Conservation (phyloP, 1,140 invertebrate species). For the Xylocopa sonorina region DNA sequence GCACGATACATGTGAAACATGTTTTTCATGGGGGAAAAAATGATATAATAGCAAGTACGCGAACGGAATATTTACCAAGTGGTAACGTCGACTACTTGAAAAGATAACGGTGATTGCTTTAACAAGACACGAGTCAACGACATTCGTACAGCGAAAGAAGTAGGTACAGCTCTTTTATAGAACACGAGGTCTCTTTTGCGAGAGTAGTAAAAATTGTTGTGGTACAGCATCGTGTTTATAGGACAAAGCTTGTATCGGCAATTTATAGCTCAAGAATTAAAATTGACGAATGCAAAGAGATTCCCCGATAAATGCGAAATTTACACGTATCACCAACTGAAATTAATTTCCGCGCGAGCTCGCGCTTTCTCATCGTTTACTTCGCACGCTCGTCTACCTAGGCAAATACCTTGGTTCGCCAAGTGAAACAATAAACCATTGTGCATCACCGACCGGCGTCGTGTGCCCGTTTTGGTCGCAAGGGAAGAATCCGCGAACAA, state of each 20-base stretch:
- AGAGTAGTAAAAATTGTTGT: too few relatives aligned
- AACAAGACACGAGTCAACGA: slow-evolving; percentile 4
- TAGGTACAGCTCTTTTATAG: too few relatives aligned
- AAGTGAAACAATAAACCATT: background rate
- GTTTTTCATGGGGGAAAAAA: too few relatives aligned
- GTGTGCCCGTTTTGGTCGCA: background rate
- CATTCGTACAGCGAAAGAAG: background rate
- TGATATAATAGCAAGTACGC: background rate
- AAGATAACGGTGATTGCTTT: background rate
- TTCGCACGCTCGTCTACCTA: slow-evolving; percentile 10
- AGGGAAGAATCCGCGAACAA: background rate
- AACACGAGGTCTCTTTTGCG: too few relatives aligned
- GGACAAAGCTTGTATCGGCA: too few relatives aligned
- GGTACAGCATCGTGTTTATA: too few relatives aligned
- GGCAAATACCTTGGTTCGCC: background rate
- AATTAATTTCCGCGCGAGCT: background rate
- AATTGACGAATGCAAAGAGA: slow-evolving; percentile 36
- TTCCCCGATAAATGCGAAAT: background rate
- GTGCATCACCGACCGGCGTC: background rate
- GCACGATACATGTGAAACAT: too few relatives aligned
- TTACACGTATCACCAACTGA: too few relatives aligned
- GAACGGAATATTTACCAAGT: background rate
- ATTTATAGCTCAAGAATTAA: too few relatives aligned
- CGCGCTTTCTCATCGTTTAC: background rate
- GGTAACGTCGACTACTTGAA: slow-evolving; percentile 1